Evolutionary conservation across 2,888 invertebrate species (phyloP), one percentile per base, ranked within the genome.

Genomic region (Phengaris arion): DNA sequence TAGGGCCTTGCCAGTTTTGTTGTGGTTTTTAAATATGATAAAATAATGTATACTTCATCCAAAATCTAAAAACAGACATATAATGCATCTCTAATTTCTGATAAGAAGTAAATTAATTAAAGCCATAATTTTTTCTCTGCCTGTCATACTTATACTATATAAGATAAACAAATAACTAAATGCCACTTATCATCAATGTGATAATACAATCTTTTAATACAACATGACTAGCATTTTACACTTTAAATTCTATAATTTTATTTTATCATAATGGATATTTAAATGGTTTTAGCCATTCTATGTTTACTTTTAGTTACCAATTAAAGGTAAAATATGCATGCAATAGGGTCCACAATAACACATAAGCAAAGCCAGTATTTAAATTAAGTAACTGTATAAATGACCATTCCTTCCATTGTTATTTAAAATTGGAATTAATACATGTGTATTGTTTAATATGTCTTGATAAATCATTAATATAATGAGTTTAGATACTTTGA

Each of bases 21-120:
- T 80, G 97, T 97, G 80, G 95, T 95, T 93, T 96, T 96, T 80
- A 98, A 95, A 87, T 97, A 97, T 81, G 96, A 95, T 82, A 98
- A 93, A 87, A 98, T 97, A 85, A 96, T 96, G 86, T 97, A 96
- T 77, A 98, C 97, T 93, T 98, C 98, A 93, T 98, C 98, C 84
- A 98, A 93, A 85, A 98, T 97, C 97, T 97, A 88, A 77, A 93
- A 81, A 68, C 57, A 72, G 59, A 52, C 45, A 45, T 35, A 15
- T 70, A 35, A 57, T 57, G n/a, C 35, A 35, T 35, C 35, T 35
- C 35, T 35, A 35, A 35, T 35, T 35, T 35, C 35, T 35, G 4
- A 35, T 35, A 35, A 35, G 35, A 35, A 35, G 35, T 35, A 35
- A 35, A 35, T 35, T 35, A 35, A 35, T 35, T 35, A 35, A 35